Percentiles rank a stretch among this genome's conserved stretches.
These are phyloP conservation scores for Notodonta dromedarius DNA, from an alignment of 2,888 invertebrate species.

Conservation along the genomic window DNA sequence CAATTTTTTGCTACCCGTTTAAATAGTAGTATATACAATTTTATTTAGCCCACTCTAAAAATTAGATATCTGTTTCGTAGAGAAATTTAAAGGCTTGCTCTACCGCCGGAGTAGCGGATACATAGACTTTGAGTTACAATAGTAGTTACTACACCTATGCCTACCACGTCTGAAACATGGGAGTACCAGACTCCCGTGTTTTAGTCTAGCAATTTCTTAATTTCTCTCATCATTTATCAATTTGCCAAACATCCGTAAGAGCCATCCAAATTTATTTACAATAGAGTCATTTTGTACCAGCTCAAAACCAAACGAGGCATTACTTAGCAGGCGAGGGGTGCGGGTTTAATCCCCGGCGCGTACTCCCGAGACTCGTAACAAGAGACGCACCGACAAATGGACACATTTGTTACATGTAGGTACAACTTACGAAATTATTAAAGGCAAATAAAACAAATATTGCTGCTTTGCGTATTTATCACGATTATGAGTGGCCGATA, in stretches of 20 bases:
- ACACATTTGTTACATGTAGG: constrained; percentile 64
- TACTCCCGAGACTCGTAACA: constrained; percentile 65
- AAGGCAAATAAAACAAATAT: constrained; percentile 12
- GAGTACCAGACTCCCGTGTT: too few species aligned
- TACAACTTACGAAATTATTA: constrained; percentile 54
- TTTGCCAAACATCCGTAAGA: not conserved
- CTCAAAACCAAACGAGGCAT: constrained; percentile 38
- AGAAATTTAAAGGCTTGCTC: too few species aligned
- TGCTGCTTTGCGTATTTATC: constrained; percentile 16
- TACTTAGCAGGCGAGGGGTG: constrained; percentile 38
- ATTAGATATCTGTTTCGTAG: too few species aligned
- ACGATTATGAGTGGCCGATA: not conserved
- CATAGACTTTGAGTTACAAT: too few species aligned
- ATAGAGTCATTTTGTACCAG: constrained; percentile 8
- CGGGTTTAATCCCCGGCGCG: constrained; percentile 46
- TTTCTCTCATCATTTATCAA: not conserved
- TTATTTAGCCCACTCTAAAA: too few species aligned
- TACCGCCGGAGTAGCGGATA: too few species aligned
- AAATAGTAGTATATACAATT: too few species aligned
- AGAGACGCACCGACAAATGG: constrained; percentile 64
- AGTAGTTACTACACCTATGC: too few species aligned
- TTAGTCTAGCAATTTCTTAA: not conserved
- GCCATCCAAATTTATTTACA: constrained; percentile 27
- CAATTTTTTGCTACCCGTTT: not conserved
- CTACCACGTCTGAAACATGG: too few species aligned